These are phyloP conservation scores for Osmerus eperlanus DNA, from an alignment of 2,113 vertebrate species.

Conservation along the genomic window DNA sequence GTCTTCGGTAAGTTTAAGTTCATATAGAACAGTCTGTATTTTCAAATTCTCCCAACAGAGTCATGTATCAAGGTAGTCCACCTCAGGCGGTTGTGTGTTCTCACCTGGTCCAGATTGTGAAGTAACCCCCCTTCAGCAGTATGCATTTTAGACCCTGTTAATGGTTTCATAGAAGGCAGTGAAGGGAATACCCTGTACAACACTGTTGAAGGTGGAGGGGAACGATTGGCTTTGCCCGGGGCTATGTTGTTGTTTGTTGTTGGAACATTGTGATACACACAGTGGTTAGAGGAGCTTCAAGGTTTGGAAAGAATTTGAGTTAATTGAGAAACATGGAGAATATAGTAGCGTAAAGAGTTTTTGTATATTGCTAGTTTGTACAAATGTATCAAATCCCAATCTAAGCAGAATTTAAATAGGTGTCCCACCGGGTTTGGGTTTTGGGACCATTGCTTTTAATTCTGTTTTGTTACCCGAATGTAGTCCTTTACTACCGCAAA, in stretches of 20 bases:
- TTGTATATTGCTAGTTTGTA: no score
- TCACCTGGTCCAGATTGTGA: not conserved
- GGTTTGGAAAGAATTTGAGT: not conserved
- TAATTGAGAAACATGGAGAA: not conserved
- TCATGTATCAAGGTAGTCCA: not conserved
- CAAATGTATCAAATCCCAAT: not conserved
- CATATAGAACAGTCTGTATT: not conserved
- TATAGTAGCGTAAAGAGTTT: not conserved
- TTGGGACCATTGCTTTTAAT: slow-evolving; percentile 28
- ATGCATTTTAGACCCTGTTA: slow-evolving; percentile 49
- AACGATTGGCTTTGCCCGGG: not conserved
- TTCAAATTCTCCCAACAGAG: not conserved
- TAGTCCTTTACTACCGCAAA: slow-evolving; percentile 26
- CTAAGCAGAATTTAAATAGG: not conserved
- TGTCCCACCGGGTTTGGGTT: slow-evolving; percentile 53
- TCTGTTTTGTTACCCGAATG: slow-evolving; percentile 27
- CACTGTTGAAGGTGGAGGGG: slow-evolving; percentile 5
- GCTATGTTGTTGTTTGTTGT: slow-evolving; percentile 2
- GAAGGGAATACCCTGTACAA: slow-evolving; percentile 61
- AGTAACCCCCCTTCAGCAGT: not conserved
- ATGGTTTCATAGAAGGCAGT: slow-evolving; percentile 49
- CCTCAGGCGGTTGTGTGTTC: not conserved
- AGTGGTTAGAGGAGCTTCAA: not conserved
- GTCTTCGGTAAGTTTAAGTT: no score
- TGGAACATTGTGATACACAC: not conserved